Percentiles rank a stretch among this genome's conserved stretches.
Evolutionary conservation across 2,113 vertebrate species (phyloP).

Genomic region (Oreocharis arfaki): DNA sequence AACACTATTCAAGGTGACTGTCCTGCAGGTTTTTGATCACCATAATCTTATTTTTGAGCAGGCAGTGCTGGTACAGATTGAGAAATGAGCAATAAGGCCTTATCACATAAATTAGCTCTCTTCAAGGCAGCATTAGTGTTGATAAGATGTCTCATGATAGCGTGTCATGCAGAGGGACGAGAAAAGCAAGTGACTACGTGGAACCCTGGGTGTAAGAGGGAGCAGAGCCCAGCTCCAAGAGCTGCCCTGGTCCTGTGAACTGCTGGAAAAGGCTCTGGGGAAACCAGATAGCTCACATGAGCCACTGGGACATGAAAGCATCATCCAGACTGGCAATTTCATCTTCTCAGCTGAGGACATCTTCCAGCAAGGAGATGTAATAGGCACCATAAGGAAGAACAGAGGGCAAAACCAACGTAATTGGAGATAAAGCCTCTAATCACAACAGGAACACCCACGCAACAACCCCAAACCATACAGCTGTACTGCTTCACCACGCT

Average conservation of each 20-base stretch:
- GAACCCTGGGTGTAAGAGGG: neutral
- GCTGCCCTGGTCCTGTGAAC: neutral
- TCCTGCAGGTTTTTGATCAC: conserved; percentile 11
- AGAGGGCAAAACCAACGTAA: neutral
- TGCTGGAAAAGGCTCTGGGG: neutral
- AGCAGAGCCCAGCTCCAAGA: neutral
- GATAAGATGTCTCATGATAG: conserved; percentile 25
- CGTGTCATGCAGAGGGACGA: neutral
- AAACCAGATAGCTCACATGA: neutral
- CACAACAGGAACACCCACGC: neutral
- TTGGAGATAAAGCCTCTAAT: neutral
- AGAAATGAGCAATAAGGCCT: conserved; percentile 30
- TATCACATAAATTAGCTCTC: conserved; percentile 29
- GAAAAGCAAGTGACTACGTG: conserved; percentile 30
- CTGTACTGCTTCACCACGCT: neutral
- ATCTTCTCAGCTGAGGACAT: neutral
- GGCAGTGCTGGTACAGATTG: neutral
- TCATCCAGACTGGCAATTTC: neutral
- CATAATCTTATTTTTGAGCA: conserved; percentile 35
- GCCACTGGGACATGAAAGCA: neutral
- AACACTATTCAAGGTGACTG: neutral
- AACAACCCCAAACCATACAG: neutral
- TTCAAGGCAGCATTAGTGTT: neutral
- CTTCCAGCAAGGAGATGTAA: neutral
- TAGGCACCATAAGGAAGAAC: neutral